Evolutionary conservation across 2,113 vertebrate genomes (phyloP), one percentile per base, ranked within the genome.

Genomic region (Bostrychus sinensis): DNA sequence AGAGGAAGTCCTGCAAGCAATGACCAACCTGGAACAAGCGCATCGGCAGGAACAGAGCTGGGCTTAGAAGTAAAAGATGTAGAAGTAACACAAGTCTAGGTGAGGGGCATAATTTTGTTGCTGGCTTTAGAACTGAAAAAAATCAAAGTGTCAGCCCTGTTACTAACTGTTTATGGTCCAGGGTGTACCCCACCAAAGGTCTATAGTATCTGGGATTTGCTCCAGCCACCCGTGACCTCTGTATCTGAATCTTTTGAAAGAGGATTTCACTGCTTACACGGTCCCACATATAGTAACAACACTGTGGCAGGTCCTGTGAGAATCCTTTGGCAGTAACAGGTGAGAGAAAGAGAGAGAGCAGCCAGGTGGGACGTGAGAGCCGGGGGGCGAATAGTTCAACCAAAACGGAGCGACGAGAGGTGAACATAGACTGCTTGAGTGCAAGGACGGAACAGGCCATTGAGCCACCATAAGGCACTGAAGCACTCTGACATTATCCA

Each of bases 1-100:
- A 51, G 6, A 38, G 37, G 28, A 51, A 25, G 23, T 51, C 48
- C 48, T 51, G 25, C 26, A 51, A 23, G 48, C 48, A 51, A n/a
- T 13, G 23, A 51, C 48, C 48, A 51, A 30, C 23, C 48, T 51
- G 13, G 23, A 51, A 51, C 23, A 30, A 9, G 45, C 22, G 45
- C 3, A 22, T 20, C 30, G 23, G 45, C 46, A 7, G 25, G 46
- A 51, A 23, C 16, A n/a, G 42, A 22, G 17, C 30, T 32, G n/a
- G n/a, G n/a, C n/a, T n/a, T n/a, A n/a, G n/a, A n/a, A n/a, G n/a
- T n/a, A n/a, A n/a, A n/a, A n/a, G n/a, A n/a, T n/a, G n/a, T n/a
- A n/a, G n/a, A n/a, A n/a, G n/a, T n/a, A n/a, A n/a, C n/a, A n/a
- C n/a, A n/a, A n/a, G n/a, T n/a, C n/a, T n/a, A n/a, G n/a, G n/a